These are phyloP conservation scores for Apostichopus japonicus DNA, from an alignment of 35 echinoderm and acorn worm genomes.

Conservation along the genomic window DNA sequence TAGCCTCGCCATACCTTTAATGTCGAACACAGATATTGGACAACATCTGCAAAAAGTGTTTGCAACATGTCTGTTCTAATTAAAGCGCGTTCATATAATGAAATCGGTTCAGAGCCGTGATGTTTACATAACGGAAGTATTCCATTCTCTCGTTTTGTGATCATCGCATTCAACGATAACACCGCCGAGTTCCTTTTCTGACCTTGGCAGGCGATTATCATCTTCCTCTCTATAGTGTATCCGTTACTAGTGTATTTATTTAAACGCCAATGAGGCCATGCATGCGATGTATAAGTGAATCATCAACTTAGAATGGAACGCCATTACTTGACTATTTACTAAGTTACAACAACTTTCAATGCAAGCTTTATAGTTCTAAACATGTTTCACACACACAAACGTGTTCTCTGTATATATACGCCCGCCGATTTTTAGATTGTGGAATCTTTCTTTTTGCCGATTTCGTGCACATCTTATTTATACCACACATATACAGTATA, in stretches of 20 bases:
- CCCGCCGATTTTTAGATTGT: no score
- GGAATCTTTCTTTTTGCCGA: no score
- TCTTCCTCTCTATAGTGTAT: not conserved
- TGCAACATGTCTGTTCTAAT: not conserved
- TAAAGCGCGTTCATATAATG: not conserved
- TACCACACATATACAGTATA: no score
- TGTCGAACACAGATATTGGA: not conserved
- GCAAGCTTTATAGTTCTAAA: no score
- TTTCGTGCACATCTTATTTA: no score
- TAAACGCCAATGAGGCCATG: not conserved
- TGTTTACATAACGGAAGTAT: not conserved
- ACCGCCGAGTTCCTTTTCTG: not conserved
- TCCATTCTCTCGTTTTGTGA: not conserved
- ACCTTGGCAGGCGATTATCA: not conserved
- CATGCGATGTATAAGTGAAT: no score
- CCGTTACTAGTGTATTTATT: not conserved
- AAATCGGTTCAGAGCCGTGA: not conserved
- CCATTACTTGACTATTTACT: no score
- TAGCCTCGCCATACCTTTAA: not conserved
- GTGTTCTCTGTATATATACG: no score
- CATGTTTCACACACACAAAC: no score
- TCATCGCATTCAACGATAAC: not conserved
- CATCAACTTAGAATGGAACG: no score
- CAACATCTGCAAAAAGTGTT: not conserved
- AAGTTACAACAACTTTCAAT: no score